Evolutionary conservation across 2,797 vertebrate species (phyloP).

Genomic region (Apogon talboti): DNA sequence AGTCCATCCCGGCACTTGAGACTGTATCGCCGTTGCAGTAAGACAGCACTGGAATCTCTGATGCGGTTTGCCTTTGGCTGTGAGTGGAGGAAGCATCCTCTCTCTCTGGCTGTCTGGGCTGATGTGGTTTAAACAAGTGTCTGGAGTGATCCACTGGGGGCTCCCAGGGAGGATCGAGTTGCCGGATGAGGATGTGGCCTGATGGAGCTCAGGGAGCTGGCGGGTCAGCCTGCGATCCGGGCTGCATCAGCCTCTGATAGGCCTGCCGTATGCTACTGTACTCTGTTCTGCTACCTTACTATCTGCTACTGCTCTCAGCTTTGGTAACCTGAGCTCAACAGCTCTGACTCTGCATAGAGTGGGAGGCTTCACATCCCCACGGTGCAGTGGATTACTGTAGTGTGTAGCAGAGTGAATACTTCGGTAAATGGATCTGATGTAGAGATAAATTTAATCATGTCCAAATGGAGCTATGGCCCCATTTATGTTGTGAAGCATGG

Average conservation of each 20-base stretch:
- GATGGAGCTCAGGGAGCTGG: conserved; percentile 65
- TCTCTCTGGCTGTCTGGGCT: conserved; percentile 63
- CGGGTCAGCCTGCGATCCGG: conserved; percentile 26
- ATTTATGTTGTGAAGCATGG: conserved; percentile 31
- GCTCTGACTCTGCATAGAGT: conserved; percentile 36
- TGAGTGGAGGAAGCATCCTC: conserved; percentile 75
- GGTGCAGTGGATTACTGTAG: conserved; percentile 35
- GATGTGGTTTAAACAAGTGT: conserved; percentile 83
- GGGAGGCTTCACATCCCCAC: conserved; percentile 35
- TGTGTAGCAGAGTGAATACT: conserved; percentile 43
- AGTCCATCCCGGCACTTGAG: conserved; percentile 39
- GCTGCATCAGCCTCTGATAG: conserved; percentile 32
- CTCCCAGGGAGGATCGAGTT: conserved; percentile 75
- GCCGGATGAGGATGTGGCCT: conserved; percentile 80
- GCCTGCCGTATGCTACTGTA: conserved; percentile 64
- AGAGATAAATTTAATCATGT: conserved; percentile 55
- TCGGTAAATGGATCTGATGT: conserved; percentile 48
- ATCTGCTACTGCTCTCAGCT: conserved; percentile 53
- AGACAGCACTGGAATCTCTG: conserved; percentile 52
- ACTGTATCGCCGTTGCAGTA: conserved; percentile 31
- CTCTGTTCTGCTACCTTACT: conserved; percentile 50
- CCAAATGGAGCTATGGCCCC: conserved; percentile 28
- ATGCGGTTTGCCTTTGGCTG: conserved; percentile 68
- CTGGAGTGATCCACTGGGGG: conserved; percentile 70
- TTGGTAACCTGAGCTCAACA: conserved; percentile 56